Conservation (phyloP, 2,888 invertebrate species). For the Oscheius onirici region DNA sequence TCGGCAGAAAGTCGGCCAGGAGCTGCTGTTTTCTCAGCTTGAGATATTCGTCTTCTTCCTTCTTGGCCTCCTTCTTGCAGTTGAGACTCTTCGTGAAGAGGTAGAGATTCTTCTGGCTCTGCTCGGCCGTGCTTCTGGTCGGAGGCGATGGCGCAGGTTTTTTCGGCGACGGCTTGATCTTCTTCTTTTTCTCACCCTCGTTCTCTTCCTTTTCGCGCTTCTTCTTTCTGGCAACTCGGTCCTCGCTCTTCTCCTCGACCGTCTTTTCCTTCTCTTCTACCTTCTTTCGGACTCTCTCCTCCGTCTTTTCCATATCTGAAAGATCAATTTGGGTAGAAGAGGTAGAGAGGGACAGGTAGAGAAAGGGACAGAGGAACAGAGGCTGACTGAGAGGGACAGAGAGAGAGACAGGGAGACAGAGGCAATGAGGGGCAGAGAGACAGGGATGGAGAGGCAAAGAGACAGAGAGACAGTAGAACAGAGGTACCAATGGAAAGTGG, state of each 20-base stretch:
- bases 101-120: conserved; percentile 1
- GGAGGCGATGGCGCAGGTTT: neutral
- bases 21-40: conserved; percentile 8
- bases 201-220: conserved; percentile 12
- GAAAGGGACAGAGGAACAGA: too few species aligned
- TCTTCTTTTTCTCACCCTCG: conserved; percentile 25
- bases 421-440: too few species aligned
- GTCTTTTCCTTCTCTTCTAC: too few species aligned
- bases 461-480: too few species aligned
- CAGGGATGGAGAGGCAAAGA: too few species aligned
- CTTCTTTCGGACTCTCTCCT: too few species aligned
- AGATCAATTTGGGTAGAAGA: too few species aligned
- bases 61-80: conserved; percentile 13
- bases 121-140: neutral
- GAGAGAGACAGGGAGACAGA: too few species aligned
- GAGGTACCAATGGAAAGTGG: too few species aligned
- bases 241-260: neutral
- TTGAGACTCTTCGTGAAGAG: conserved; percentile 32
- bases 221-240: neutral
- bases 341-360: too few species aligned
- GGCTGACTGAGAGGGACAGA: too few species aligned
- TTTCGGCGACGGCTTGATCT: conserved; percentile 9
- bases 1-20: neutral
- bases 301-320: too few species aligned
- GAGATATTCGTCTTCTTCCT: conserved; percentile 16